phyloP scores from a whole-genome alignment of 2,113 vertebrate species.

The Oenanthe melanoleuca region DNA sequence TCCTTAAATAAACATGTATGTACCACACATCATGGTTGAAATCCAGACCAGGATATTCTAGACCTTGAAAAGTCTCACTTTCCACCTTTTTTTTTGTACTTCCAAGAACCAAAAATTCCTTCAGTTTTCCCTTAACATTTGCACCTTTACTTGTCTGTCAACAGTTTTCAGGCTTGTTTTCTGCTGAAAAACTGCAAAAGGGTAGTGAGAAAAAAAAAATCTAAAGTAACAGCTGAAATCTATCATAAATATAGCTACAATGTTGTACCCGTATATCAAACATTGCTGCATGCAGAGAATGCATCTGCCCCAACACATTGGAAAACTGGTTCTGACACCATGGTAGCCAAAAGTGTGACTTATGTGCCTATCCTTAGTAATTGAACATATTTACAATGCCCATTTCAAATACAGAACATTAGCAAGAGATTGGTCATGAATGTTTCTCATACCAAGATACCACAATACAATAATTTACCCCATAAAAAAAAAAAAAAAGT shows the following conservation, averaged over 20 bases:
- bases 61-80: not conserved
- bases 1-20: not conserved
- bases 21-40: not conserved
- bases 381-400: not conserved
- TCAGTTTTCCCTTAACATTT: not conserved
- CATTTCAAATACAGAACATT: not conserved
- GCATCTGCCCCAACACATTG: not conserved
- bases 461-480: not conserved
- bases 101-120: not conserved
- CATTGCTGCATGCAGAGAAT: not conserved
- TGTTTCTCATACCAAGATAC: not conserved
- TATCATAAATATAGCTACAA: not conserved
- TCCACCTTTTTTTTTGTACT: not conserved
- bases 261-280: not conserved
- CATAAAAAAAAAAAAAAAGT: not conserved
- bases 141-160: not conserved
- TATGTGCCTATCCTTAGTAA: not conserved
- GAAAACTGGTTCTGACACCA: not conserved
- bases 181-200: not conserved
- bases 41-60: not conserved
- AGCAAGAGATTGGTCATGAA: not conserved
- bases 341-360: not conserved
- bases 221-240: not conserved
- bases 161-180: not conserved
- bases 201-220: not conserved